Conservation (phyloP, 2,888 invertebrate species). For the Dryobotodes eremita region DNA sequence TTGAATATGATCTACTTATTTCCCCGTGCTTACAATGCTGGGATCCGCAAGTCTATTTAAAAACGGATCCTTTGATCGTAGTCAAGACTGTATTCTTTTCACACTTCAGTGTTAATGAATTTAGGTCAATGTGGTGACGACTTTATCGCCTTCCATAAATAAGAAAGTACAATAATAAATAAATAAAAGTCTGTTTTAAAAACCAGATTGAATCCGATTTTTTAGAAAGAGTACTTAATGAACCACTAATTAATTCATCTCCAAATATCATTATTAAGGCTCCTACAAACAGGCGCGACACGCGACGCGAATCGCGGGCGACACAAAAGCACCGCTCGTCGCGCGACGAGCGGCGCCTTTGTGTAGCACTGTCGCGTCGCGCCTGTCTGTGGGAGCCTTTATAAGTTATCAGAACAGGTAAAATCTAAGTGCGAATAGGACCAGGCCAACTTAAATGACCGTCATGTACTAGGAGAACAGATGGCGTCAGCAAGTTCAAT, state of each 20-base stretch:
- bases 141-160: not conserved
- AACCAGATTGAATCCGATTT: not conserved
- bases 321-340: too few species aligned
- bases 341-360: too few species aligned
- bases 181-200: not conserved
- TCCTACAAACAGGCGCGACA: too few species aligned
- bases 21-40: not conserved
- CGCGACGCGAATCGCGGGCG: too few species aligned
- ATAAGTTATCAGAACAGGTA: slow-evolving; percentile 3
- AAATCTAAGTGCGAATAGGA: slow-evolving; percentile 9
- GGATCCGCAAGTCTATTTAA: not conserved
- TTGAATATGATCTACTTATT: slow-evolving; percentile 13
- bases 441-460: slow-evolving; percentile 19
- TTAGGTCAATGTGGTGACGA: not conserved
- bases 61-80: not conserved
- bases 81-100: not conserved
- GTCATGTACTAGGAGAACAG: slow-evolving; percentile 39
- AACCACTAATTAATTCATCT: not conserved
- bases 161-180: not conserved
- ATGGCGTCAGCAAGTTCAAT: slow-evolving; percentile 36
- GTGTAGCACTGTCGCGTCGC: too few species aligned
- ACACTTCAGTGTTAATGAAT: not conserved
- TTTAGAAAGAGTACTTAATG: not conserved
- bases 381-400: too few species aligned
- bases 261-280: not conserved